These are phyloP conservation scores for Bombylius discolor DNA, from an alignment of 2,888 invertebrate species.

Conservation along the genomic window DNA sequence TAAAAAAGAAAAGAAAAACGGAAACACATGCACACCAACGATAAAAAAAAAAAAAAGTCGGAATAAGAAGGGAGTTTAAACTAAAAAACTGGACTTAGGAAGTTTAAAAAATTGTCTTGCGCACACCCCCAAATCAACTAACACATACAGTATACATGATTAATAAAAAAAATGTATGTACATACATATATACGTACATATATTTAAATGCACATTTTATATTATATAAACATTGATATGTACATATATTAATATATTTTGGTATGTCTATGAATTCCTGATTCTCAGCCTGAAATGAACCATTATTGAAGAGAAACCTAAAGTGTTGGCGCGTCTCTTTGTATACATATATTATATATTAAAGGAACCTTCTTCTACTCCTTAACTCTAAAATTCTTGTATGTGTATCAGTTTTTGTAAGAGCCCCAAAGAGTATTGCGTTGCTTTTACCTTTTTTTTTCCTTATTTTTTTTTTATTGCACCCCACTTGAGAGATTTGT, in stretches of 20 bases:
- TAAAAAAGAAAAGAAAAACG: constrained; percentile 1
- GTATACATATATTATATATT: neutral
- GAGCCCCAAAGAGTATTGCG: constrained; percentile 6
- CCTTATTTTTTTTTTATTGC: neutral
- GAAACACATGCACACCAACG: constrained; percentile 4
- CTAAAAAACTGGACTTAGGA: constrained; percentile 6
- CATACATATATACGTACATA: neutral
- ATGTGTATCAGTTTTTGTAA: neutral
- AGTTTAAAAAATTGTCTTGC: constrained; percentile 9
- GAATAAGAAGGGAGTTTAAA: neutral
- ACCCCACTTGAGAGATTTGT: constrained; percentile 9
- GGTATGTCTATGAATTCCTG: too few relatives aligned
- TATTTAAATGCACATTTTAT: too few relatives aligned
- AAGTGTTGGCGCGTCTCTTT: constrained; percentile 5
- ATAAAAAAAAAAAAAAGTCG: neutral
- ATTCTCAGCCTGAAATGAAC: neutral
- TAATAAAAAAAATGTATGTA: neutral
- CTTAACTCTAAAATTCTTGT: neutral
- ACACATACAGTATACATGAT: neutral
- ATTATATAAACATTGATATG: neutral
- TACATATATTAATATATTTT: neutral
- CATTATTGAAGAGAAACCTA: neutral
- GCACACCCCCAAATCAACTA: constrained; percentile 8
- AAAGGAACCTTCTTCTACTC: too few relatives aligned
- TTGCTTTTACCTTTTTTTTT: neutral